These are phyloP conservation scores for Calcarius ornatus DNA, from an alignment of 2,113 vertebrate species.

Conservation along the genomic window DNA sequence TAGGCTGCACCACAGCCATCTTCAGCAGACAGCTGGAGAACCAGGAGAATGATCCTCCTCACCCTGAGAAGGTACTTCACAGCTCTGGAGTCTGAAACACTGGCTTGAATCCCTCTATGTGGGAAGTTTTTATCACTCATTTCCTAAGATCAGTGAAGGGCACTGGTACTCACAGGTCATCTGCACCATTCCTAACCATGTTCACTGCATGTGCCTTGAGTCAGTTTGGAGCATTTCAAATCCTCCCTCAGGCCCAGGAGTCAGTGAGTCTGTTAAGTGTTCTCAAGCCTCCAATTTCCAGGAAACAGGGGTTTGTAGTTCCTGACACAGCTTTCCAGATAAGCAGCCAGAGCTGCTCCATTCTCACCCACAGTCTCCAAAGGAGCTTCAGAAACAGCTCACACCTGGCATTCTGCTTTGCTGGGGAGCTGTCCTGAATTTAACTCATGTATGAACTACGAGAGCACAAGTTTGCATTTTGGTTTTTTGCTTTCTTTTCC, in stretches of 20 bases:
- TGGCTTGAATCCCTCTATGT: neutral
- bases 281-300: too few species aligned
- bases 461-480: neutral
- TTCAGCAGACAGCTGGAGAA: neutral
- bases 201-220: rapidly evolving
- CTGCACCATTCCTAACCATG: neutral
- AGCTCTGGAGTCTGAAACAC: neutral
- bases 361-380: neutral
- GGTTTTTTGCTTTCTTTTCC: rapidly evolving
- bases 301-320: neutral
- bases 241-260: neutral
- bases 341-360: neutral
- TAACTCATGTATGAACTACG: neutral
- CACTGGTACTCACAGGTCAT: neutral
- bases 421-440: neutral
- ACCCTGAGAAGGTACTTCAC: neutral
- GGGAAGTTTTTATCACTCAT: neutral
- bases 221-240: neutral
- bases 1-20: neutral
- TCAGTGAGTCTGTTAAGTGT: too few species aligned
- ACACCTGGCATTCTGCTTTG: neutral
- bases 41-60: neutral
- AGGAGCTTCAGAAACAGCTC: neutral
- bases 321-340: neutral
- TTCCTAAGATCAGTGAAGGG: neutral